A percentile compares a stretch with the other conserved stretches of the same genome.
These are phyloP conservation scores for Griposia aprilina DNA, from an alignment of 2,888 invertebrate genomes.

Conservation along the genomic window DNA sequence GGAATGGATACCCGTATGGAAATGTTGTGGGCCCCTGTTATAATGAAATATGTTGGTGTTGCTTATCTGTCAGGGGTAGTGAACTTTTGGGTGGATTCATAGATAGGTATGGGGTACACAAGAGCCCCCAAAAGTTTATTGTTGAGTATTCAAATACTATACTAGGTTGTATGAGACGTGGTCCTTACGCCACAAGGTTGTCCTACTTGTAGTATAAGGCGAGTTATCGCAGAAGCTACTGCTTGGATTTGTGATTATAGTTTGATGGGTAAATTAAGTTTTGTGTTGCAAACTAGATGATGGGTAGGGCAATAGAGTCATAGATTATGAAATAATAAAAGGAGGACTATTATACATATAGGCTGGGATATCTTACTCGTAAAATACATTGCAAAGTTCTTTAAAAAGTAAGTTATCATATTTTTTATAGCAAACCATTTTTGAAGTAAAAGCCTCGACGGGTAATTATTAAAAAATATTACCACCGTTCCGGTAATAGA, in stretches of 20 bases:
- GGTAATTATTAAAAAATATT: slow-evolving; percentile 43
- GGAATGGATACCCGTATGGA: slow-evolving; percentile 58
- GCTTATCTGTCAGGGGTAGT: slow-evolving; percentile 43
- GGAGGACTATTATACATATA: too few species aligned
- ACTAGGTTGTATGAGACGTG: not conserved
- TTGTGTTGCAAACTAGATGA: not conserved
- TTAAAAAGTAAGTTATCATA: slow-evolving; percentile 16
- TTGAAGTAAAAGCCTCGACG: not conserved
- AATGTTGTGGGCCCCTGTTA: slow-evolving; percentile 46
- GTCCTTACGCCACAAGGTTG: slow-evolving; percentile 2
- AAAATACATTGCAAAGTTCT: slow-evolving; percentile 10
- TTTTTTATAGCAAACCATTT: slow-evolving; percentile 25
- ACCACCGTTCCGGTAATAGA: slow-evolving; percentile 31
- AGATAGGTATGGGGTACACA: slow-evolving; percentile 11
- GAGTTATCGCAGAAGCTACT: not conserved
- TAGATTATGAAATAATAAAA: too few species aligned
- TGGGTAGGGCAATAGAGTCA: not conserved
- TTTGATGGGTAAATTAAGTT: not conserved
- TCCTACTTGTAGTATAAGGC: not conserved
- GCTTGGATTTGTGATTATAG: not conserved
- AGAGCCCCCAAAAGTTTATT: slow-evolving; percentile 41
- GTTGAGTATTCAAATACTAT: slow-evolving; percentile 8
- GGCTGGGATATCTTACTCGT: not conserved
- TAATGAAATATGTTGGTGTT: slow-evolving; percentile 63
- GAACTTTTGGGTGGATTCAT: slow-evolving; percentile 33